Conservation (phyloP, 2,113 vertebrate species). For the Canis aureus region DNA sequence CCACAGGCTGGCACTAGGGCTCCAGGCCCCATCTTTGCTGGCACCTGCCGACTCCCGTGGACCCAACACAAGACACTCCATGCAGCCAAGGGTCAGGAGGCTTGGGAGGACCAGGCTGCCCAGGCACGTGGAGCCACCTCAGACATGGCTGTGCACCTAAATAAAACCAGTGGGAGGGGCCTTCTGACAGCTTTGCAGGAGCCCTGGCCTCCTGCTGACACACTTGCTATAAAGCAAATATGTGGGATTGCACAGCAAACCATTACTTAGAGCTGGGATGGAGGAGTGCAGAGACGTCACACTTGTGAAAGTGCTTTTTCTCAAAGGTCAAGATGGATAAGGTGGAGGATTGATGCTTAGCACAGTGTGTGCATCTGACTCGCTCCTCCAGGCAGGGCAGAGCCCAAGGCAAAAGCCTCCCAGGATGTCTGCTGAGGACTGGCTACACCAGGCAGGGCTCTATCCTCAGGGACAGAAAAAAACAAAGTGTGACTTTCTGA, state of each 20-base stretch:
- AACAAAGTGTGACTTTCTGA: neutral
- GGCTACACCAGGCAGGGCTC: neutral
- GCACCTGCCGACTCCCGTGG: neutral
- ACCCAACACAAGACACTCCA: neutral
- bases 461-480: neutral
- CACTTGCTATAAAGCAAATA: neutral
- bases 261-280: neutral
- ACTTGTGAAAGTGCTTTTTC: neutral
- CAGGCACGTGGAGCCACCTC: neutral
- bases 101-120: neutral
- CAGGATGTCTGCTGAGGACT: rapidly evolving
- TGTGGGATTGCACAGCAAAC: neutral
- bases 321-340: neutral
- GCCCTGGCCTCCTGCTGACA: neutral
- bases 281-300: neutral
- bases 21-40: neutral
- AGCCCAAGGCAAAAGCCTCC: neutral
- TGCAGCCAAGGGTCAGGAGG: neutral
- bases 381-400: neutral
- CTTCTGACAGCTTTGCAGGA: neutral
- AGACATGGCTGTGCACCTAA: too few relatives aligned
- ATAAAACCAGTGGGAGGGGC: neutral
- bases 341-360: neutral
- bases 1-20: neutral
- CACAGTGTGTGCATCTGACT: neutral